phyloP scores from a whole-genome alignment of 2,113 vertebrate genomes.

The Stictonetta naevosa region DNA sequence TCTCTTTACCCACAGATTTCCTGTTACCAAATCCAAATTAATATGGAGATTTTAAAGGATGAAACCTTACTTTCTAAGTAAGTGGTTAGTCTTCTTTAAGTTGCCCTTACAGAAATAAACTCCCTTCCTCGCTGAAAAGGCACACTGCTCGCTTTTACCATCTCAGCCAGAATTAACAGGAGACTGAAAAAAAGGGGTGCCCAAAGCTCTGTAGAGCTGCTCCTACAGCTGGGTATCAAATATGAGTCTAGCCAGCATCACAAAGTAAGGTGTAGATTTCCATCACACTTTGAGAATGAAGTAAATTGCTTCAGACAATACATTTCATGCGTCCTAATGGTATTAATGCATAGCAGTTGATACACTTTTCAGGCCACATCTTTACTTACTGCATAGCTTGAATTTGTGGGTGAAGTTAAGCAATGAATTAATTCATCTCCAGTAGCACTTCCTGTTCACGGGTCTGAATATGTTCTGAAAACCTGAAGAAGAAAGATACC shows the following conservation, averaged over 20 bases:
- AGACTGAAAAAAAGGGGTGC: background rate
- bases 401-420: background rate
- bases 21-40: background rate
- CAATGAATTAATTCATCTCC: background rate
- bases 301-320: background rate
- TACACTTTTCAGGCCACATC: background rate
- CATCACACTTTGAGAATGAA: background rate
- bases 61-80: background rate
- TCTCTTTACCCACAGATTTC: background rate
- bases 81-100: background rate
- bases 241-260: background rate
- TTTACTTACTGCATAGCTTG: background rate
- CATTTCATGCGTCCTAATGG: background rate
- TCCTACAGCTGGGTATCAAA: background rate
- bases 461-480: background rate
- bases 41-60: background rate
- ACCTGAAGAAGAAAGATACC: background rate
- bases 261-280: background rate
- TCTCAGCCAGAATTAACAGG: background rate
- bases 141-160: background rate
- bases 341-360: background rate
- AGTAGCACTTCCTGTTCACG: background rate
- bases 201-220: background rate
- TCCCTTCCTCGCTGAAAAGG: background rate
- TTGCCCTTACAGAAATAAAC: background rate